A percentile compares a stretch with the other conserved stretches of the same genome.
Evolutionary conservation across 2,797 vertebrate genomes (phyloP).

Genomic region (Vireo griseus): DNA sequence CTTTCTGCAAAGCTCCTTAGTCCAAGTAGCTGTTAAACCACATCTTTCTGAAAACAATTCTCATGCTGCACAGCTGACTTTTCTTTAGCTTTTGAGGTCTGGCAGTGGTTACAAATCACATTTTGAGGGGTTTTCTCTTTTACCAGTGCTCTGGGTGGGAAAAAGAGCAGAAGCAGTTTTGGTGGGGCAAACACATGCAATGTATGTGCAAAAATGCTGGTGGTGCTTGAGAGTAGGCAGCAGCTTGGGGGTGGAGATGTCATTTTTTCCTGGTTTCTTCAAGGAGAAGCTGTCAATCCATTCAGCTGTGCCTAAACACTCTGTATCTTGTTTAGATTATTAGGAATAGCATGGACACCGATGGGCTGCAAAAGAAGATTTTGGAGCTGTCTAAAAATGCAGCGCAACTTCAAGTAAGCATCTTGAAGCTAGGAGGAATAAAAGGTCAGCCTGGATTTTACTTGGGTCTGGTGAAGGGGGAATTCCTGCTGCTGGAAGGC

Average conservation of each 20-base stretch:
- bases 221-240: background rate
- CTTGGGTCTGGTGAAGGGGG: background rate
- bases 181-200: background rate
- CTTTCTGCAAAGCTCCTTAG: background rate
- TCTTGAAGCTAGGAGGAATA: background rate
- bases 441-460: background rate
- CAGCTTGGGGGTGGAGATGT: slow-evolving; percentile 9
- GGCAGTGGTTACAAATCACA: background rate
- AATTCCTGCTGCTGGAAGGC: background rate
- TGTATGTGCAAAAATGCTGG: background rate
- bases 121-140: background rate
- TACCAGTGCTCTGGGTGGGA: background rate
- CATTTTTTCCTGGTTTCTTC: background rate
- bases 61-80: background rate
- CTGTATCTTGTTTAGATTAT: slow-evolving; percentile 76
- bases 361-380: slow-evolving; percentile 83
- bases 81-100: background rate
- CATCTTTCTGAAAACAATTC: background rate
- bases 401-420: slow-evolving; percentile 82
- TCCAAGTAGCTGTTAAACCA: background rate
- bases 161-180: background rate
- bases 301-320: background rate
- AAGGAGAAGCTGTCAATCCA: background rate
- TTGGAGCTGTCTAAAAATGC: slow-evolving; percentile 78
- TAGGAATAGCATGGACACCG: slow-evolving; percentile 78